Evolutionary conservation across 2,888 invertebrate genomes (phyloP).

Genomic region (Meghimatium bilineatum): DNA sequence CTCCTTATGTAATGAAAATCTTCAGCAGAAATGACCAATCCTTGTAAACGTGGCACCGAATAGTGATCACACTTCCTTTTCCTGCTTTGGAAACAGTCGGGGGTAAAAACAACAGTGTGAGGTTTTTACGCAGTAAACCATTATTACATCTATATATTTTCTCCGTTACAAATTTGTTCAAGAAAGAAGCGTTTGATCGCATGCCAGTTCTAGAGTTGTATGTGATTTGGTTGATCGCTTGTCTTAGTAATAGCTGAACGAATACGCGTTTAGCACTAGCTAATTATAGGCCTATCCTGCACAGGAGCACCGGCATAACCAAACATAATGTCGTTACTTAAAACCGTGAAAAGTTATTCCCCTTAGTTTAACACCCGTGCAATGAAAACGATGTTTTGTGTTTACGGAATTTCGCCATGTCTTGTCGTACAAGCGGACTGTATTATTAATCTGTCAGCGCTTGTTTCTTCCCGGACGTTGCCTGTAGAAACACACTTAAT

Average conservation of each 20-base stretch:
- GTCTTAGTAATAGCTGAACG: constrained; percentile 5
- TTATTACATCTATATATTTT: background rate
- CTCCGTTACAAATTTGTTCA: background rate
- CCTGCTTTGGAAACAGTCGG: background rate
- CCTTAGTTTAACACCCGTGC: constrained; percentile 22
- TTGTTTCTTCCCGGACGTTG: constrained; percentile 21
- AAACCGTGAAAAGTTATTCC: constrained; percentile 31
- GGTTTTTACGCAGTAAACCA: background rate
- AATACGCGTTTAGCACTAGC: constrained; percentile 32
- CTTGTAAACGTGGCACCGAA: background rate
- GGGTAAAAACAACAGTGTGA: background rate
- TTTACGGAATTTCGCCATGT: constrained; percentile 31
- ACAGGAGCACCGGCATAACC: constrained; percentile 2
- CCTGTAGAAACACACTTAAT: constrained; percentile 6
- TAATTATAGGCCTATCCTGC: constrained; percentile 41
- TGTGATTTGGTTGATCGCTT: constrained; percentile 29
- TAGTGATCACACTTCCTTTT: background rate
- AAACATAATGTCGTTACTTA: constrained; percentile 41
- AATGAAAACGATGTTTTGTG: constrained; percentile 37
- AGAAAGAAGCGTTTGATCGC: constrained; percentile 30
- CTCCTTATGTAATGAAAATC: background rate
- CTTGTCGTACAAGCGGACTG: constrained; percentile 31
- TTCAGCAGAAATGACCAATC: background rate
- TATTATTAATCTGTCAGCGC: constrained; percentile 17
- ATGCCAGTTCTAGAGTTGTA: constrained; percentile 4